phyloP scores from a whole-genome alignment of 2,113 vertebrate species.

The Corvus moneduloides region DNA sequence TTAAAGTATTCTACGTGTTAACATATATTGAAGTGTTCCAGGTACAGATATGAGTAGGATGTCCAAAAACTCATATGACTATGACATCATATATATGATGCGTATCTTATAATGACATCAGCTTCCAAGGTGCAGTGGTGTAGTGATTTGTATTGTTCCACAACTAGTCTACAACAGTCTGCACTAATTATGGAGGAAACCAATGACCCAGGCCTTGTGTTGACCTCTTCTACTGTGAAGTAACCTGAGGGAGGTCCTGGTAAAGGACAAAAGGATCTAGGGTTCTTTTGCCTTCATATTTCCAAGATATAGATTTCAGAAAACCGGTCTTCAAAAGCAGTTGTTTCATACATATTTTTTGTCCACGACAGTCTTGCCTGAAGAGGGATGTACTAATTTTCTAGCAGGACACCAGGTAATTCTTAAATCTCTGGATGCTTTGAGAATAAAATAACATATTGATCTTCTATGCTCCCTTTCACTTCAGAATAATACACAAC shows the following conservation, averaged over 20 bases:
- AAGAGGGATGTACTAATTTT: neutral
- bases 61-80: neutral
- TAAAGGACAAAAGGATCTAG: neutral
- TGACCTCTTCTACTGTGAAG: neutral
- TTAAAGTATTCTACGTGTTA: neutral
- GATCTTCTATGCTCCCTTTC: neutral
- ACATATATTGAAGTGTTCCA: neutral
- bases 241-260: neutral
- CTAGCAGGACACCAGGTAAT: neutral
- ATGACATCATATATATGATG: neutral
- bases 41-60: neutral
- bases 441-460: neutral
- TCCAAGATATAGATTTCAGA: neutral
- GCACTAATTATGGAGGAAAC: neutral
- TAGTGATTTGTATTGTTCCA: neutral
- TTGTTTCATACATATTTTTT: neutral
- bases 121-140: neutral
- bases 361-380: neutral
- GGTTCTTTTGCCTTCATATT: neutral
- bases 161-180: neutral
- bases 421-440: neutral
- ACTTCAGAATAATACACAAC: neutral
- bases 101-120: neutral
- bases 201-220: neutral
- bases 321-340: neutral